Evolutionary conservation across 2,797 vertebrate genomes (phyloP), one percentile per base, ranked within the genome.

Genomic region (Lutjanus argentimaculatus): DNA sequence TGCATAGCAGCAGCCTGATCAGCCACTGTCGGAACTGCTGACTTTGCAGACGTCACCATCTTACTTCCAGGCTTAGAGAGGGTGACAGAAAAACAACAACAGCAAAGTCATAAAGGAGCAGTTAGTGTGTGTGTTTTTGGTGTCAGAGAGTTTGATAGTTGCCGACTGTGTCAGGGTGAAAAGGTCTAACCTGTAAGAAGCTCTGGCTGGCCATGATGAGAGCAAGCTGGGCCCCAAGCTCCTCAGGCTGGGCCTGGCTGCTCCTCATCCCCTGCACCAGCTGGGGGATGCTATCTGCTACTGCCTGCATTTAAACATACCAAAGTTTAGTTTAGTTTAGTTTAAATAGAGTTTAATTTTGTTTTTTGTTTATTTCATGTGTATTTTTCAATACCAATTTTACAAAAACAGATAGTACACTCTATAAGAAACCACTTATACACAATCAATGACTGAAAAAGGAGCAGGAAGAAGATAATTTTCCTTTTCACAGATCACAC

Each of bases 1-100:
- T 99, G 99, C 98, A 99, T 99, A 25, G 98, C 98, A 17, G 99
- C 98, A 12, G 99, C 98, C 92, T 99, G 99, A 80, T 99, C 98
- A 5, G 96, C 95, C 86, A 99, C 98, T 0, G 98, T 99, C 0
- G 99, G 99, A 65, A 99, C 98, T 0, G 98, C 97, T 1, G 99
- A 98, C 92, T 99, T 99, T 58, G 98, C 97, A 3, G 98, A 99
- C 0, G 97, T 93, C 87, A 99, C 98, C 98, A 99, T 99, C 90
- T 98, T 99, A 94, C 97, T 99, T 81, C 98, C 98, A 59, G 98
- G 98, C 98, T 99, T 84, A 86, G 71, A 46, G 49, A 65, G 1
- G 55, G 46, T 22, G 56, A 87, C 13, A 87, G 49, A 70, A 83
- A 72, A 80, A 84, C 16, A 83, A 53, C 49, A 85, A 80, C 51